A percentile compares a stretch with the other conserved stretches of the same genome.
phyloP scores from a whole-genome alignment of 2,113 vertebrate genomes.

The Heptranchias perlo region DNA sequence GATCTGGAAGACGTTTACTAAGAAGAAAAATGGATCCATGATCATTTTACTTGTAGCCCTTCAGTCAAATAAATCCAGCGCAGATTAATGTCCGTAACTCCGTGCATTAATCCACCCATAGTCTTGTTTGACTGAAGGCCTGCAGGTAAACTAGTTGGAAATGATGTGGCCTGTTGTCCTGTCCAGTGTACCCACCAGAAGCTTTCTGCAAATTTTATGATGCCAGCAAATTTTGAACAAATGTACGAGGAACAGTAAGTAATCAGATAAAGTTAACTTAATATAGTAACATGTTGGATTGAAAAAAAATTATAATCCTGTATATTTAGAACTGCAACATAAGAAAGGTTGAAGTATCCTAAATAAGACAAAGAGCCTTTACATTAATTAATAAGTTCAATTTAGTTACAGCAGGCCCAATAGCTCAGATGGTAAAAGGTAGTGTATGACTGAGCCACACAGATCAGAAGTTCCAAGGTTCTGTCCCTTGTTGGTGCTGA shows the following conservation, averaged over 20 bases:
- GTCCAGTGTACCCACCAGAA: neutral
- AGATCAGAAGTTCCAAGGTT: neutral
- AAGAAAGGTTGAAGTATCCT: neutral
- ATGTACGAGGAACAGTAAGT: neutral
- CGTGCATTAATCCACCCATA: neutral
- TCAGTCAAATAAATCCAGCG: neutral
- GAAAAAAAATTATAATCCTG: neutral
- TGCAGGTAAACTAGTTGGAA: neutral
- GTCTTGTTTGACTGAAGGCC: neutral
- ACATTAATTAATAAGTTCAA: neutral
- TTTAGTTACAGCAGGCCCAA: neutral
- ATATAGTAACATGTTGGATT: neutral
- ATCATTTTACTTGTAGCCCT: too few species aligned
- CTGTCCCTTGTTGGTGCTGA: neutral
- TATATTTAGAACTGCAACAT: neutral
- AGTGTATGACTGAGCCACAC: neutral
- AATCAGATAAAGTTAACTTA: neutral
- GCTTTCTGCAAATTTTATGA: neutral
- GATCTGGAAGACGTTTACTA: too few species aligned
- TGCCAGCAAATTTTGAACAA: neutral
- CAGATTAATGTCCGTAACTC: neutral
- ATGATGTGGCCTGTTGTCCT: neutral
- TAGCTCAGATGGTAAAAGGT: neutral
- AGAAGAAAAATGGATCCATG: too few species aligned
- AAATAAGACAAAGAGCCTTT: neutral